phyloP scores from a whole-genome alignment of 2,797 vertebrate species.

The Micrastur ruficollis region DNA sequence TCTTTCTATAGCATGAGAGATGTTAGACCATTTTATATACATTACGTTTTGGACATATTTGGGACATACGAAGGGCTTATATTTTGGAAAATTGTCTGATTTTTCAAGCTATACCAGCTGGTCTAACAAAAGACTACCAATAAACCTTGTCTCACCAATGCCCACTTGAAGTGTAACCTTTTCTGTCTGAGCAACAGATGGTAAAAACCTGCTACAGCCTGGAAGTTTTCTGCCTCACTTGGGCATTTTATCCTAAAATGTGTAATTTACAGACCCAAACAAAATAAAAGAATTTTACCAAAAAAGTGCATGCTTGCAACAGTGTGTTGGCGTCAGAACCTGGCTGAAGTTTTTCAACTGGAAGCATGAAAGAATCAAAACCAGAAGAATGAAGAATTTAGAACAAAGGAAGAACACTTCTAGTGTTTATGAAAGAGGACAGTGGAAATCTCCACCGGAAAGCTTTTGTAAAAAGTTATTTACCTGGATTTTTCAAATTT shows the following conservation, averaged over 20 bases:
- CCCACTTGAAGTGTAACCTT: neutral
- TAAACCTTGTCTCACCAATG: neutral
- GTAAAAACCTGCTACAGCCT: neutral
- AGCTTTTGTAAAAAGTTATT: neutral
- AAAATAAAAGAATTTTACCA: neutral
- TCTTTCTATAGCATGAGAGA: neutral
- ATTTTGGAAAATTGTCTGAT: neutral
- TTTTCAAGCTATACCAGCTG: neutral
- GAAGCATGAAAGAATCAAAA: conserved; percentile 12
- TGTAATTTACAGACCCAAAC: neutral
- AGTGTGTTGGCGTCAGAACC: neutral
- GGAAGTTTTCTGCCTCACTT: neutral
- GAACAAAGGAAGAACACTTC: neutral
- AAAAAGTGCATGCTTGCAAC: neutral
- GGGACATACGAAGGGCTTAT: neutral
- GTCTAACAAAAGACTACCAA: neutral
- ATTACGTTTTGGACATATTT: neutral
- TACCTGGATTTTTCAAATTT: neutral
- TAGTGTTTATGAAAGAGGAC: neutral
- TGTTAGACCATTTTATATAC: neutral
- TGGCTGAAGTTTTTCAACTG: neutral
- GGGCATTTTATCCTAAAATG: neutral
- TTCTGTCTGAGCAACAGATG: neutral
- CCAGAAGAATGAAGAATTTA: neutral
- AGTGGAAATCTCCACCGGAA: neutral